These are phyloP conservation scores for Teinopalpus imperialis DNA, from an alignment of 2,888 invertebrate genomes.

Conservation along the genomic window DNA sequence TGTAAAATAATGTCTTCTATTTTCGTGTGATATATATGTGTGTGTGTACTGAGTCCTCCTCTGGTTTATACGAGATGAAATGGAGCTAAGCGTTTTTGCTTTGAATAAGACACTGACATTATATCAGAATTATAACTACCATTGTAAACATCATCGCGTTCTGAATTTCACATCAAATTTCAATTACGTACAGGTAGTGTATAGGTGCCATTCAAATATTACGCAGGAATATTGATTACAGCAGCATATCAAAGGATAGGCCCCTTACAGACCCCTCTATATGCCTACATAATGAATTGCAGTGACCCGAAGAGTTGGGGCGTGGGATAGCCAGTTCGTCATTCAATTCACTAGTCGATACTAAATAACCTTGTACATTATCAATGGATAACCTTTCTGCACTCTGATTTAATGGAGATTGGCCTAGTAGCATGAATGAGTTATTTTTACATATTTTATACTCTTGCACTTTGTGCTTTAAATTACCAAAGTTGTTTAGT, in stretches of 20 bases:
- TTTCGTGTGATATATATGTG: no score
- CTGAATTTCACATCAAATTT: slow-evolving; percentile 14
- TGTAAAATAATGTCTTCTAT: no score
- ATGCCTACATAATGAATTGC: slow-evolving; percentile 16
- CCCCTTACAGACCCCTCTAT: not conserved
- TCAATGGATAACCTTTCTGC: slow-evolving; percentile 9
- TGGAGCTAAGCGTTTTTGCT: no score
- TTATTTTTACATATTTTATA: not conserved
- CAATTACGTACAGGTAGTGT: slow-evolving; percentile 5
- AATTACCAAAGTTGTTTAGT: no score
- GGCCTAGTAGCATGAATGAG: not conserved
- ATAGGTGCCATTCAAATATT: slow-evolving; percentile 9
- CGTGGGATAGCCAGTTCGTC: slow-evolving; percentile 1
- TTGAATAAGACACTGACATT: no score
- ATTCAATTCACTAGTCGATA: slow-evolving; percentile 1
- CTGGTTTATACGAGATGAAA: no score
- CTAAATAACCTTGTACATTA: slow-evolving; percentile 10
- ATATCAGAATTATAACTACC: no score
- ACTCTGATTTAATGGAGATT: slow-evolving; percentile 1
- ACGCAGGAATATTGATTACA: slow-evolving; percentile 15
- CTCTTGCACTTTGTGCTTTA: no score
- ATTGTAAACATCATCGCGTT: no score
- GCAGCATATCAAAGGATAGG: slow-evolving; percentile 21
- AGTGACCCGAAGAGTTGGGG: slow-evolving; percentile 17
- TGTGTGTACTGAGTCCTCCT: no score